Base-by-base conservation (phyloP, 2,888 invertebrate genomes). In the Xanthostigma xanthostigma region DNA sequence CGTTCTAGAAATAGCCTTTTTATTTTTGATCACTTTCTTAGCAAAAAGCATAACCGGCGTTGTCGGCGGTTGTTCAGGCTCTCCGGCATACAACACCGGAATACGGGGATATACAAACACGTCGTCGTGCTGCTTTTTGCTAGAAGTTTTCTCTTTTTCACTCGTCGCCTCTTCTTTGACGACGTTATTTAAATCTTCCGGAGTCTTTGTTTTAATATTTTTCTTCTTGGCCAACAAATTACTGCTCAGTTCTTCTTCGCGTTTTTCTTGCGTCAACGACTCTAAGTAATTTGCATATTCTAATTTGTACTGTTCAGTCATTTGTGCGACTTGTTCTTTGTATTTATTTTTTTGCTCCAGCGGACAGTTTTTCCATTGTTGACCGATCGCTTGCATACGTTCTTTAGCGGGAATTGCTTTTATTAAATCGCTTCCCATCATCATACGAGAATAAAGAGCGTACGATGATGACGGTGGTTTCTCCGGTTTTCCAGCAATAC, bases 381-480 rank as follows among this genome's bases (percentile, higher is more conserved):
- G 59, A 0, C 74, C 68, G 42, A 73, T 68, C 53, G 67, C 65
- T 42, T 63, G 59, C 67, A 73, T 67, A 45, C 73, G 63, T 46
- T 71, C 67, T 58, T 67, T 73, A 9, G 65, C 62, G 39, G 66
- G 64, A 42, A 71, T 60, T 17, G 64, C 56, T 53, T 67, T 67
- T 4, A 71, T 58, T 50, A 70, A 65, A 13, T 66, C 64, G 48
- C 65, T 66, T 51, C 64, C 62, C 34, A 73, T 55, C 60, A 72
- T 63, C 45, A 65, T 62, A 42, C 67, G 64, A 5, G 71, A 67
- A 58, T 71, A 75, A 34, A 73, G 57, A 46, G 68, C 67, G 57
- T 74, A 75, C 2, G 73, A 71, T 9, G 72, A 71, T 35, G 62
- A 64, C 2, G 75, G 74, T 3, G 75, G 75, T 55, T 72, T 72